Conservation (phyloP, 2,113 vertebrate genomes). For the Solenodon paradoxus region DNA sequence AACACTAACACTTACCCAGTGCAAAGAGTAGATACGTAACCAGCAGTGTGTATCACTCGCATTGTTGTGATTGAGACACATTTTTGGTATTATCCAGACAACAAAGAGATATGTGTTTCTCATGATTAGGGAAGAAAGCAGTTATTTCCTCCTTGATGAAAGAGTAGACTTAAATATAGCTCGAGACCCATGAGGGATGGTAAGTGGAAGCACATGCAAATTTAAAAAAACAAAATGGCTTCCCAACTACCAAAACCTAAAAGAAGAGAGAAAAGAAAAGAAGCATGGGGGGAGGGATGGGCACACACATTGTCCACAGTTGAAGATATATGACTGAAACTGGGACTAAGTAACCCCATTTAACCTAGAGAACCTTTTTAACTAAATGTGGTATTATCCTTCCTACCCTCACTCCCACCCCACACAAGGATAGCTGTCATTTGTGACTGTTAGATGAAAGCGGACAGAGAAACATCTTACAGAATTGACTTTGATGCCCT, state of each 20-base stretch:
- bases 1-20: conserved; percentile 44
- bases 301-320: conserved; percentile 16
- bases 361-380: conserved; percentile 70
- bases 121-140: conserved; percentile 42
- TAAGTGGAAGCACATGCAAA: neutral
- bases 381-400: conserved; percentile 53
- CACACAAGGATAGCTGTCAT: conserved; percentile 6
- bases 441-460: conserved; percentile 66
- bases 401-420: neutral
- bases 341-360: conserved; percentile 60
- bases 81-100: neutral
- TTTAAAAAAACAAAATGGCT: neutral
- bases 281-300: neutral
- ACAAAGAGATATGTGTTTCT: conserved; percentile 42
- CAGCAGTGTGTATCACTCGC: neutral
- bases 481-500: conserved; percentile 77
- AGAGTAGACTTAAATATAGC: neutral
- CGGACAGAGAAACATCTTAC: conserved; percentile 68
- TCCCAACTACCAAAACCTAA: neutral
- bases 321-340: conserved; percentile 37
- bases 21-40: conserved; percentile 19
- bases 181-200: neutral
- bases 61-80: neutral
- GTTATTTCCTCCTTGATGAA: conserved; percentile 11
- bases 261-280: conserved; percentile 30